Base-by-base conservation (phyloP, 1,140 invertebrate genomes). In the Drosophila pachea region DNA sequence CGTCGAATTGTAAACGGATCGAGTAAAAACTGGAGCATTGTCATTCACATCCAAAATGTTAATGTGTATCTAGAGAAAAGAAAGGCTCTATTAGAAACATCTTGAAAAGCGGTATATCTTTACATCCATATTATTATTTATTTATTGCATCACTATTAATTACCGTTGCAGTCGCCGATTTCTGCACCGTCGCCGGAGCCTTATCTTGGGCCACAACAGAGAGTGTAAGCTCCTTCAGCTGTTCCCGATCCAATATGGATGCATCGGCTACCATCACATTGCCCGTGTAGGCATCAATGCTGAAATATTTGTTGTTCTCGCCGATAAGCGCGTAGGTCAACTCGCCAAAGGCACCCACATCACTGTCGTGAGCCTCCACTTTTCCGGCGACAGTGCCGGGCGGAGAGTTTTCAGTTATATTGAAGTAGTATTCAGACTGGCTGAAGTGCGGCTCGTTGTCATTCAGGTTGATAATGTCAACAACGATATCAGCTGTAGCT, bases 401-500 rank as follows among this genome's bases (percentile, higher is more conserved):
- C 0, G 92, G 91, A 0, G 94, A 92, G 82, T 97, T 95, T 90
- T 98, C 97, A 2, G 91, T 88, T 0, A 97, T 91, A 0, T 90
- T 91, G 0, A 93, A 93, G 33, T 92, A 92, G 86, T 97, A 97
- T 6, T 91, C 89, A 7, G 90, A 75, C 84, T 92, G 90, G 11
- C 91, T 90, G 82, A 97, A 98, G 40, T 92, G 91, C 0, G 97
- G 97, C 88, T 94, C 92, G 76, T 96, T 95, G 82, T 98, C 96
- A 78, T 98, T 98, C 0, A 96, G 92, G 84, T 97, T 97, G 16
- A 94, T 91, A 9, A 98, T 92, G 40, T 94, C 93, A 0, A 97
- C 94, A 6, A 90, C 92, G 4, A 98, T 93, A 11, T 92, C 91
- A 0, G 95, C 95, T 0, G 93, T 92, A 0, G 95, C 92, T 6